Conservation (phyloP, 1,140 invertebrate genomes). For the Popillia japonica region DNA sequence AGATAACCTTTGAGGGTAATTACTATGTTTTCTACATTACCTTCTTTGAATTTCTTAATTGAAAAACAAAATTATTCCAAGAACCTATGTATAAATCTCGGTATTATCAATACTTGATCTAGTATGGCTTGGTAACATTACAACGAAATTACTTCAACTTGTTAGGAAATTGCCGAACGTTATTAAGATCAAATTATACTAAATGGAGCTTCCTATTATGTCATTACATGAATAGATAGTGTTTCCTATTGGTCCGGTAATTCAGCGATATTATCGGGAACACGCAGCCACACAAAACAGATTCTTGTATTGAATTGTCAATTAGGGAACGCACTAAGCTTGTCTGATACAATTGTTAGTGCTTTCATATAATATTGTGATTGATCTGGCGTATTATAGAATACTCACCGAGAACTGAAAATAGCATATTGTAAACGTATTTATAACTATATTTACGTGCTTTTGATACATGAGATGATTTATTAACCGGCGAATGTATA, state of each 20-base stretch:
- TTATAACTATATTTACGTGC: too few species aligned
- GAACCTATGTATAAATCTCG: not conserved
- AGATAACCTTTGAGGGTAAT: not conserved
- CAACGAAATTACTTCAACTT: not conserved
- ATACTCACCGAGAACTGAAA: too few species aligned
- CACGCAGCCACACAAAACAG: not conserved
- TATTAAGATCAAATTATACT: not conserved
- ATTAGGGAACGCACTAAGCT: not conserved
- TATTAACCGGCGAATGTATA: too few species aligned
- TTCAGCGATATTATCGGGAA: constrained; percentile 6
- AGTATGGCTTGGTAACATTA: not conserved
- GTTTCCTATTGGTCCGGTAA: not conserved
- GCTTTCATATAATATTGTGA: not conserved
- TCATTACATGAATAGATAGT: not conserved
- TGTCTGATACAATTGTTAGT: not conserved
- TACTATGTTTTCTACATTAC: not conserved
- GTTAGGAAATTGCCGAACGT: not conserved
- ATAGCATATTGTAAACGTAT: too few species aligned
- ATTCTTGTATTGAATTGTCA: constrained; percentile 10
- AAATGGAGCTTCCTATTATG: constrained; percentile 8
- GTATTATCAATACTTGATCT: not conserved
- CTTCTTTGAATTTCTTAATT: not conserved
- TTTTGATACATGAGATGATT: too few species aligned
- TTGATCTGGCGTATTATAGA: not conserved
- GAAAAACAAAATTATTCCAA: not conserved